Base-by-base conservation (phyloP, 2,113 vertebrate genomes). In the Blennius ocellaris region DNA sequence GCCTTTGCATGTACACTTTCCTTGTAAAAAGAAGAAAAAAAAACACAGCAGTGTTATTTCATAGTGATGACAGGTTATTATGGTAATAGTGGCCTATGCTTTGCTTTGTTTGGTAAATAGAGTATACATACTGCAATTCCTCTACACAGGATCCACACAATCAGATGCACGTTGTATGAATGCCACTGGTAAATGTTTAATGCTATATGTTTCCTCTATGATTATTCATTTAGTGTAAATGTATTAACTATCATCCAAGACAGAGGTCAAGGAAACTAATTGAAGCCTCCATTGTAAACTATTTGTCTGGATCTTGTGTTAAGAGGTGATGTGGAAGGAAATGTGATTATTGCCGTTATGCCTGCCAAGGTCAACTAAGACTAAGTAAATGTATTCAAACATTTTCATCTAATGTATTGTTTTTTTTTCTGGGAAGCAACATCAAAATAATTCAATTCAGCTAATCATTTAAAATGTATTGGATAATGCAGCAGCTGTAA, bases 351-450 rank as follows among this genome's bases (percentile, higher is more conserved):
- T 66, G 61, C 54, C 41, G 6, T 66, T 48, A 39, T 17, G 11
- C 63, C 41, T 30, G n/a, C 59, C 52, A 67, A 84, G 71, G 75
- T 78, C 59, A 60, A 11, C 14, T 1, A n/a, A 48, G 40, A 15
- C 72, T 16, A 58, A 10, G 11, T 30, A 62, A 69, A 69, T 69
- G 10, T 56, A 54, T 68, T 60, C 21, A n/a, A 45, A n/a, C 65
- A 81, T 72, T 65, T 21, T 6, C 70, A 15, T 16, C 54, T 44
- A 77, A 76, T 59, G 12, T 45, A 6, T 41, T 41, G 15, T 30
- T 30, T 52, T 5, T 47, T 47, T 72, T 70, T 66, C 56, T 30
- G 11, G 59, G 71, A 63, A 62, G 39, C 16, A 60, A 58, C 10
- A 3, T 7, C 11, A 0, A 56, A 58, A 8, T 57, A 76, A 16